Base-by-base conservation (phyloP, 2,797 vertebrate genomes). In the Falco concolor region DNA sequence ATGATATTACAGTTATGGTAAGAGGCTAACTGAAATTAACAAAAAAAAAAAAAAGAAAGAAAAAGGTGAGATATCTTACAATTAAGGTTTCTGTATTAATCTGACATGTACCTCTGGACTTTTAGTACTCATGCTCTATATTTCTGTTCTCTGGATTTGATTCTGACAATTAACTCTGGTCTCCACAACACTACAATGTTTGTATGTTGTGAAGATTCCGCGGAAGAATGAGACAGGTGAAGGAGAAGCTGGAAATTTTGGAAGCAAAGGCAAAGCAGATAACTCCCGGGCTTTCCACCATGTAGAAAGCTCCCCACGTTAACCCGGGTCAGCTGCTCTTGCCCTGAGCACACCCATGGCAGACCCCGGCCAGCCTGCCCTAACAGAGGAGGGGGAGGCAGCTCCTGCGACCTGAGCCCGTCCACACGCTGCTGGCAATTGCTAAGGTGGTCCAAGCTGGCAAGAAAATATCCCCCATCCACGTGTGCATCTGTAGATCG, bases 21-120 rank as follows among this genome's bases (percentile, higher is more conserved):
- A 87, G 84, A 84, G 88, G 78, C 56, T 90, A 94, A 83, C 68
- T 36, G 59, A 87, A 86, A 72, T 45, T 8, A 5, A 25, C 14
- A 42, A 42, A n/a, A 52, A 76, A 60, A 75, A 25, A 44, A 8
- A 25, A 44, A 8, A 30, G 53, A 52, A 56, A 34, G 50, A 54
- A 88, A 57, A 76, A 24, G 21, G 50, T 21, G 73, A 84, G 50
- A 73, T 52, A 94, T 49, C 47, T 90, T 63, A 85, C 74, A 89
- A 79, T 74, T 88, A 83, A 86, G 64, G 91, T 89, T 93, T 67
- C 47, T 90, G n/a, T 92, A 84, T 72, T 72, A 60, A 52, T 59
- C 40, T 95, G 84, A 61, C 34, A 27, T 13, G 27, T 45, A 44
- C 38, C 81, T 91, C 64, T 69, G 42, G 59, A 63, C 54, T 45